phyloP scores from a whole-genome alignment of 1,140 invertebrate species.

The Antheraea pernyi region DNA sequence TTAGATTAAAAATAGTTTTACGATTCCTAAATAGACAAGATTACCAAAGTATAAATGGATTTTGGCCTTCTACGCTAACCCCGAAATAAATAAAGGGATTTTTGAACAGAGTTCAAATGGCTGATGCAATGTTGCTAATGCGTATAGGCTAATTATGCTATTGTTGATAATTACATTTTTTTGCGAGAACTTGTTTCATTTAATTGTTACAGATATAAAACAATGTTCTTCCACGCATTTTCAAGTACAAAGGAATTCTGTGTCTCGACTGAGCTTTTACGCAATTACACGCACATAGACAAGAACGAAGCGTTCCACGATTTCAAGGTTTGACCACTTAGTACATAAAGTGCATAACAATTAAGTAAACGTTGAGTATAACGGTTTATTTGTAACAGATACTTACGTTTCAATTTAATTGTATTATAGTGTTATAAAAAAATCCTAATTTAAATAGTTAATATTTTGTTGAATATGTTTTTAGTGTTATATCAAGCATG shows the following conservation, averaged over 20 bases:
- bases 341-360: constrained; percentile 21
- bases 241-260: constrained; percentile 87
- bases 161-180: not conserved
- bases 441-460: too few relatives aligned
- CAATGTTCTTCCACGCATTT: constrained; percentile 88
- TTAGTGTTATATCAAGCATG: too few relatives aligned
- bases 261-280: constrained; percentile 84
- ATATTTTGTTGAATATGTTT: too few relatives aligned
- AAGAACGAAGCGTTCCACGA: constrained; percentile 82
- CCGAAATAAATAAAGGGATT: constrained; percentile 27
- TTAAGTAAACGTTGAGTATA: not conserved
- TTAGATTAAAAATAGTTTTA: not conserved
- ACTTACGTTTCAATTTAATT: not conserved
- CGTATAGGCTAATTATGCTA: constrained; percentile 10
- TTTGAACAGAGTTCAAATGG: constrained; percentile 26
- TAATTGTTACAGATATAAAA: constrained; percentile 78
- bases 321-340: constrained; percentile 77
- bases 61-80: constrained; percentile 33
- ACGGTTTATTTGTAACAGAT: not conserved
- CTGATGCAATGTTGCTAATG: constrained; percentile 9
- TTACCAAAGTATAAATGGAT: not conserved
- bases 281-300: constrained; percentile 82
- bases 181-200: constrained; percentile 9
- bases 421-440: not conserved
- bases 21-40: not conserved